These are phyloP conservation scores for Indicator indicator DNA, from an alignment of 2,113 vertebrate species.

Conservation along the genomic window DNA sequence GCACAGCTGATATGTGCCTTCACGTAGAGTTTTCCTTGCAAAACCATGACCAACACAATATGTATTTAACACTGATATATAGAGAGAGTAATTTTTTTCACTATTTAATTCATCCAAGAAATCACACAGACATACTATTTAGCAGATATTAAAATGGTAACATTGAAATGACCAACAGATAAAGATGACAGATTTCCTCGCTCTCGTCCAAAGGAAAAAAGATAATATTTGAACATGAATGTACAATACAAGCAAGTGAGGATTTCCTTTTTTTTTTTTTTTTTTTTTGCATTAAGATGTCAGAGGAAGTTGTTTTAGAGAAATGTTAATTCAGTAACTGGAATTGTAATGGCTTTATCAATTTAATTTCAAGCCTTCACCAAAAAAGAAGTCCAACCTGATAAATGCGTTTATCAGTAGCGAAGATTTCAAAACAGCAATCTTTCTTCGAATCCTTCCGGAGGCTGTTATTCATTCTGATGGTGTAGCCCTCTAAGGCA, in stretches of 20 bases:
- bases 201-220: conserved; percentile 47
- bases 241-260: no score
- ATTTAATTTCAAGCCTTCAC: conserved; percentile 74
- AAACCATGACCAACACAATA: conserved; percentile 69
- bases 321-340: conserved; percentile 76
- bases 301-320: conserved; percentile 69
- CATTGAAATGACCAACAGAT: conserved; percentile 64
- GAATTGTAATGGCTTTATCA: conserved; percentile 77
- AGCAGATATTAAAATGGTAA: conserved; percentile 71
- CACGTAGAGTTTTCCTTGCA: conserved; percentile 62
- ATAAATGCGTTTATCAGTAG: conserved; percentile 94
- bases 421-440: conserved; percentile 95
- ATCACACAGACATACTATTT: conserved; percentile 59
- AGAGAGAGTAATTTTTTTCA: neutral
- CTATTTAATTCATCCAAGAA: conserved; percentile 68
- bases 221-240: conserved; percentile 56
- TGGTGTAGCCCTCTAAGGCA: conserved; percentile 88
- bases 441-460: conserved; percentile 95
- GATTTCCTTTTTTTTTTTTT: neutral
- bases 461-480: conserved; percentile 90
- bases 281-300: conserved; percentile 48
- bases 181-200: conserved; percentile 64
- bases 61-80: conserved; percentile 54
- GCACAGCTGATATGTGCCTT: conserved; percentile 70
- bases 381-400: conserved; percentile 82